Evolutionary conservation across 2,888 invertebrate genomes (phyloP), one percentile per base, ranked within the genome.

Genomic region (Rhamnusium bicolor): DNA sequence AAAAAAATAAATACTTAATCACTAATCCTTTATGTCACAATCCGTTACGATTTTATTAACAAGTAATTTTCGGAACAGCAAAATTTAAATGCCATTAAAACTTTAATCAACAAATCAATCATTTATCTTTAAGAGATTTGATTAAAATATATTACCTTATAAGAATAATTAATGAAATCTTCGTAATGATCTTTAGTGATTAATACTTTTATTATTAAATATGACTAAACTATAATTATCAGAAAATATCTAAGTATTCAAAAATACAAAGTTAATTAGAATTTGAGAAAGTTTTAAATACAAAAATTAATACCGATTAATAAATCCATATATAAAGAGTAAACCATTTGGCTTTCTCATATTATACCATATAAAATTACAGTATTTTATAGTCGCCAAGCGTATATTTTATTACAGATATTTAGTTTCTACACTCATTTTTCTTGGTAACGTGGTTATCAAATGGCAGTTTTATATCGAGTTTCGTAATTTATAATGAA

Each of bases 401-500:
- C 75, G 73, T 69, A 75, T 74, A 78, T 78, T 78, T 71, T 70
- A 76, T 78, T 78, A 74, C 78, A 49, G 75, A 73, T 75, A 78
- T 78, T 78, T 71, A 74, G 78, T 78, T 78, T 74, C 78, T 73
- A 61, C 60, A 70, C 63, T 73, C 74, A 78, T 78, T 78, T 78
- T 76, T 76, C 74, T 70, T 32, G 67, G 62, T 66, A 73, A 72
- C 66, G 69, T 40, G 69, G 75, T 73, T 76, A 78, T 76, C 75
- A 69, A 71, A 74, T 78, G 71, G 72, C 78, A 67, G 69, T 74
- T 78, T 74, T 75, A 75, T 75, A 71, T 75, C 75, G 69, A 69
- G 72, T 73, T 75, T 66, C 73, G 75, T 71, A 75, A 72, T 76
- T 76, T 74, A 72, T 67, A 68, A 68, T 58, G 61, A 47, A 72